phyloP scores from a whole-genome alignment of 2,113 vertebrate genomes.

The Nycticebus coucang region DNA sequence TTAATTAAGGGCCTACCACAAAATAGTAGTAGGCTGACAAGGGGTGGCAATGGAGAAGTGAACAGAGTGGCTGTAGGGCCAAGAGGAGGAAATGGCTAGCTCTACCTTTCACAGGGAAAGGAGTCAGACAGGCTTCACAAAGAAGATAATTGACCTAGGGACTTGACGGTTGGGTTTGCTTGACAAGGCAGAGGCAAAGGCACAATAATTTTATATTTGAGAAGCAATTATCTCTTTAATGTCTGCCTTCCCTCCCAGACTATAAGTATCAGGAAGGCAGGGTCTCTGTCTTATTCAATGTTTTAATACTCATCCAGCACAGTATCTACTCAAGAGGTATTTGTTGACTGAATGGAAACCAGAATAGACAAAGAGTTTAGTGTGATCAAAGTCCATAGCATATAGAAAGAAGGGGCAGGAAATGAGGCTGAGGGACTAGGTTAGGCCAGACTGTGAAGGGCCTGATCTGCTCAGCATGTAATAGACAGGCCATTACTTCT shows the following conservation, averaged over 20 bases:
- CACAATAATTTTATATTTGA: background rate
- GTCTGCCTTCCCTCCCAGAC: background rate
- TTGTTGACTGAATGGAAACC: background rate
- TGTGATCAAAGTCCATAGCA: background rate
- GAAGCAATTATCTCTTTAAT: background rate
- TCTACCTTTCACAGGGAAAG: background rate
- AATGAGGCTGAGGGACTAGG: background rate
- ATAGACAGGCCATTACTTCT: background rate
- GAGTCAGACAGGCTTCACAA: background rate
- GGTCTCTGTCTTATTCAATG: background rate
- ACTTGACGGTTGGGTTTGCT: background rate
- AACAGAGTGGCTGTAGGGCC: background rate
- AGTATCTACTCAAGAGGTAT: background rate
- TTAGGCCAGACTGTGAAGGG: background rate
- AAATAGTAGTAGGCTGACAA: constrained; percentile 24
- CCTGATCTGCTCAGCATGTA: background rate
- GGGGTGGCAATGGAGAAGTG: background rate
- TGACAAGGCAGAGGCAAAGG: background rate
- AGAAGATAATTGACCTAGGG: background rate
- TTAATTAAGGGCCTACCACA: constrained; percentile 56
- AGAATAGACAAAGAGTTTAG: background rate
- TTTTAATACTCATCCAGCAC: background rate
- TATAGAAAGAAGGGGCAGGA: background rate
- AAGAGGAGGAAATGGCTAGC: background rate
- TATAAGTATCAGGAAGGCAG: background rate